Evolutionary conservation across 37 sponge, comb jelly and placozoan species (phyloP), one percentile per base, ranked within the genome.

Genomic region (Corticium candelabrum): DNA sequence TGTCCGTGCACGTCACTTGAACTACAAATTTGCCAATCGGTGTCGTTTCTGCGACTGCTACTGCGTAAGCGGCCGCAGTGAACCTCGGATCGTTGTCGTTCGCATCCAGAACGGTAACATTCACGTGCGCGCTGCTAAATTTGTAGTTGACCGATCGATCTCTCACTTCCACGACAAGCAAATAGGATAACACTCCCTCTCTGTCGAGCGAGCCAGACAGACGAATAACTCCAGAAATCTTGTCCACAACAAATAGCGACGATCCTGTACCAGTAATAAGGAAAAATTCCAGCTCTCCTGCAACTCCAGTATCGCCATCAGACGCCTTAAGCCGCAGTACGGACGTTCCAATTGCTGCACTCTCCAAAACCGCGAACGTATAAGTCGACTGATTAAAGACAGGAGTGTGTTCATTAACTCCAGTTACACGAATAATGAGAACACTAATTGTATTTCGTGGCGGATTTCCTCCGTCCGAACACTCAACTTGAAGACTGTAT

Each of bases 321-420:
- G 68, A 41, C 0, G 87, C 90, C 3, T 5, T 33, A 4, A 90
- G 78, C 1, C 15, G 34, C 0, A 84, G 85, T 68, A 86, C 39
- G 1, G n/a, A 1, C 1, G 39, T 39, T 1, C 90, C 87, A 74
- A 84, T 40, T n/a, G 74, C 56, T 68, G 75, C 74, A 40, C 83
- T 77, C 77, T 90, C 90, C 1, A 68, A 29, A 7, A 73, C 87
- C 4, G 30, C 38, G 50, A 84, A 81, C 29, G 38, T 62, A 68
- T 86, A 90, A 35, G 11, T 38, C 2, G 50, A 7, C 67, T 41
- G 27, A 37, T 78, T 33, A 56, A 90, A 90, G 31, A 35, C 40
- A 2, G 90, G 90, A 0, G 79, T 3, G 57, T 76, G 76, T 56
- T 90, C 90, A 68, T 90, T 86, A 27, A 50, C 62, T 27, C 62